phyloP scores from a whole-genome alignment of 1,140 invertebrate genomes.

The Oscheius sp. region DNA sequence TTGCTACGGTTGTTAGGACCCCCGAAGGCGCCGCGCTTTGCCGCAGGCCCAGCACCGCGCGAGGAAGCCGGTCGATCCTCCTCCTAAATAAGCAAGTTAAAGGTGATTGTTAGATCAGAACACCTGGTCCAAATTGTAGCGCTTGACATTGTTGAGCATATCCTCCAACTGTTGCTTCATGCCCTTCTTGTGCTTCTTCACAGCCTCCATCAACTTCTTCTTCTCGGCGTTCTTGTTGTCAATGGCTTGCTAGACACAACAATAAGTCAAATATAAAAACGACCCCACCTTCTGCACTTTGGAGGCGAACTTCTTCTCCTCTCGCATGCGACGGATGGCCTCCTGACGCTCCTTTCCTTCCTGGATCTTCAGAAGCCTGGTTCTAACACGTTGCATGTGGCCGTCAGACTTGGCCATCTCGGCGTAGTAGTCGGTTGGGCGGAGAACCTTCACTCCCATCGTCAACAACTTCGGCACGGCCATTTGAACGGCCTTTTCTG shows the following conservation, averaged over 20 bases:
- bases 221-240: slow-evolving; percentile 77
- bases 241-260: slow-evolving; percentile 70
- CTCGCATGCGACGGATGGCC: slow-evolving; percentile 80
- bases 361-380: slow-evolving; percentile 80
- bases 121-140: slow-evolving; percentile 24
- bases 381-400: slow-evolving; percentile 93
- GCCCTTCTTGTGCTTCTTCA: slow-evolving; percentile 63
- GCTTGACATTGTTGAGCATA: slow-evolving; percentile 54
- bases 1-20: slow-evolving; percentile 16
- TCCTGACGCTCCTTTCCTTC: slow-evolving; percentile 78
- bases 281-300: slow-evolving; percentile 66
- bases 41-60: neutral
- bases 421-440: slow-evolving; percentile 92
- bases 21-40: neutral
- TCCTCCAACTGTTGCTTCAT: slow-evolving; percentile 59
- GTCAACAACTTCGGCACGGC: slow-evolving; percentile 47
- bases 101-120: neutral
- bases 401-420: slow-evolving; percentile 96
- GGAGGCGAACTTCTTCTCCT: slow-evolving; percentile 84
- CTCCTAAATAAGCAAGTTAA: slow-evolving; percentile 34
- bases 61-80: neutral
- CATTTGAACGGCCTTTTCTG: slow-evolving; percentile 43
- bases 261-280: neutral
- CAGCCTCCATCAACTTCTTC: slow-evolving; percentile 66
- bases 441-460: slow-evolving; percentile 43